Conservation (phyloP, 2,113 vertebrate genomes). For the Seriola quinqueradiata region DNA sequence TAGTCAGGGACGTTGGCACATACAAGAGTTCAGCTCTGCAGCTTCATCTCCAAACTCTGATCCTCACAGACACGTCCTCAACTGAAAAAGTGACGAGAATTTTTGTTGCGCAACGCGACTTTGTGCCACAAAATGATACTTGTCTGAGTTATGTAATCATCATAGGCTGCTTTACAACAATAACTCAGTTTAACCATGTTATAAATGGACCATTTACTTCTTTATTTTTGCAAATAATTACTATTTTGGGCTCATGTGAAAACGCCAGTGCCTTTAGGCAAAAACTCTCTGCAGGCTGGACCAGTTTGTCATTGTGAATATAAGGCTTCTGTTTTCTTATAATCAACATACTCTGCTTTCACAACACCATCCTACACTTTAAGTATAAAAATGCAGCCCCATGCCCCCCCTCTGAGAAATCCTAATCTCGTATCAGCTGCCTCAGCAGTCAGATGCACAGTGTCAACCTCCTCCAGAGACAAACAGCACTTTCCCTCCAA, state of each 20-base stretch:
- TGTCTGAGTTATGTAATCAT: neutral
- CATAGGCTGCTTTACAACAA: neutral
- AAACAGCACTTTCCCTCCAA: neutral
- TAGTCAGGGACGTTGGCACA: slow-evolving; percentile 12
- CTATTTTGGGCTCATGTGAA: neutral
- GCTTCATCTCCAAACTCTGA: neutral
- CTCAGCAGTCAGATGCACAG: slow-evolving; percentile 27
- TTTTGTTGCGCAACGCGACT: no score
- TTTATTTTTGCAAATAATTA: neutral
- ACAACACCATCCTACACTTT: neutral
- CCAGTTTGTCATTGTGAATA: neutral
- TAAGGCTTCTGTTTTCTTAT: neutral
- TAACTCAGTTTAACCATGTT: neutral
- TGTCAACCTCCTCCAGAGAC: slow-evolving; percentile 50
- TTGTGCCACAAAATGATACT: neutral
- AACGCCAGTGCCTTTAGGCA: no score
- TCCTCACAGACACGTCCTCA: neutral
- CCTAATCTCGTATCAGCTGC: slow-evolving; percentile 8
- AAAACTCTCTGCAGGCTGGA: neutral
- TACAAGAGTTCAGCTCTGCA: neutral
- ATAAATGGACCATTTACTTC: neutral
- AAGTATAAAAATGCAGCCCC: neutral
- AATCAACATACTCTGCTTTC: neutral
- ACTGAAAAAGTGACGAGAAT: neutral
- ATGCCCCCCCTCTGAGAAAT: neutral